Evolutionary conservation across 1,140 invertebrate species (phyloP), one percentile per base, ranked within the genome.

Genomic region (Zaprionus lachaisei): DNA sequence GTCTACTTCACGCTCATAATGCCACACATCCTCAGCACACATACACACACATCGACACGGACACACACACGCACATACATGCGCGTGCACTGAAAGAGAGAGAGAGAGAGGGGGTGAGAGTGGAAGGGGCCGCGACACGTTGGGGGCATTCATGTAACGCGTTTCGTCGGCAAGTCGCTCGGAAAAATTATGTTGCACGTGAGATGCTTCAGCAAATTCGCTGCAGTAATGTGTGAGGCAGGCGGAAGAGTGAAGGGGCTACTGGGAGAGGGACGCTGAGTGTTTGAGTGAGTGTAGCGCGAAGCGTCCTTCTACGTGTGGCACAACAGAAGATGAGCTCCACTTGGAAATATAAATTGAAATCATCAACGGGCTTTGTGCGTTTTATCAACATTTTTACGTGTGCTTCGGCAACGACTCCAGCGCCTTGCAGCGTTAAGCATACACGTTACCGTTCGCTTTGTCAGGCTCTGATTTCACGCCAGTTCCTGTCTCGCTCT

Each of bases 101-200:
- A 28, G 11, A 15, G 26, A 20, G 22, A 12, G n/a, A n/a, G n/a
- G n/a, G n/a, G n/a, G n/a, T n/a, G 4, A 7, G 58, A 0, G 7
- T 0, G 28, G 20, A 26, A 7, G 14, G 38, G 41, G 12, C 5
- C 31, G 20, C 17, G 69, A 34, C 57, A 38, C 51, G 70, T 51
- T 58, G 49, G 41, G 38, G 38, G 81, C 77, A 72, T 83, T 87
- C 83, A 90, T 84, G 85, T 89, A 83, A 90, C 77, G 72, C 72
- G 77, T 66, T 79, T 75, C 72, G 79, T 77, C 80, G 79, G 72
- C 80, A 91, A 91, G 87, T 91, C 87, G 89, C 87, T 78, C 78
- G 87, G 87, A 91, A 91, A 91, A 91, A 91, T 91, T 91, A 91
- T 91, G 87, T 84, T 91, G 87, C 87, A 91, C 87, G 87, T 91